These are phyloP conservation scores for Exephanes ischioxanthus DNA, from an alignment of 2,888 invertebrate genomes.

Conservation along the genomic window DNA sequence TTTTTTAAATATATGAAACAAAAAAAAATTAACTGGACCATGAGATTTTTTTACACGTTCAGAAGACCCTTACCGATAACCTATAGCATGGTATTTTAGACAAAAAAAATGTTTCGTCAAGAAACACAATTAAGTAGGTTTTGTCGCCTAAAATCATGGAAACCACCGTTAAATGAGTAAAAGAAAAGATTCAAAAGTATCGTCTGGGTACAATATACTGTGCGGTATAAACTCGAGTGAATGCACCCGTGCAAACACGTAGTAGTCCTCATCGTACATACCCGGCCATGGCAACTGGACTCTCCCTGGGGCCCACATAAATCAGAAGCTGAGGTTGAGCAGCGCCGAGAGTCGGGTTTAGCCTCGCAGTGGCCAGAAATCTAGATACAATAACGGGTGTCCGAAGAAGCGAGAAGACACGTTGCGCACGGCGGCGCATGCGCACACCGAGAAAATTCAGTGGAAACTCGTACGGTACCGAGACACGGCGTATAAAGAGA, in stretches of 20 bases:
- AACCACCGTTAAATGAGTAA: too few species aligned
- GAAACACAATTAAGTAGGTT: too few species aligned
- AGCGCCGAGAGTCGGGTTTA: slow-evolving; percentile 21
- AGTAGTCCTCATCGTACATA: slow-evolving; percentile 39
- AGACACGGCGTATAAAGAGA: too few species aligned
- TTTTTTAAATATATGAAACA: too few species aligned
- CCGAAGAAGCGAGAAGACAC: slow-evolving; percentile 24
- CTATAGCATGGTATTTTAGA: too few species aligned
- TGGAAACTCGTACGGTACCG: slow-evolving; percentile 6
- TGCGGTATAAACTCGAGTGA: background rate
- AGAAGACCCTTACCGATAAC: too few species aligned
- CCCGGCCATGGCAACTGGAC: slow-evolving; percentile 76
- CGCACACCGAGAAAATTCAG: slow-evolving; percentile 10
- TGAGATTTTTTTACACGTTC: too few species aligned
- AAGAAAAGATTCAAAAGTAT: background rate
- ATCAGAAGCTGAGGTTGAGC: slow-evolving; percentile 78
- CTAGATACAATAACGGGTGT: slow-evolving; percentile 76
- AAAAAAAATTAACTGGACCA: too few species aligned
- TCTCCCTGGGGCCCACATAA: slow-evolving; percentile 79
- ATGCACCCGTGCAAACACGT: slow-evolving; percentile 12
- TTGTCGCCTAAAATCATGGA: too few species aligned
- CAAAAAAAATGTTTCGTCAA: too few species aligned
- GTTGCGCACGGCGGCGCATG: background rate
- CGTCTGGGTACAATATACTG: background rate
- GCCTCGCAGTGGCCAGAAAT: slow-evolving; percentile 73